Evolutionary conservation across 35 echinoderm and acorn worm genomes (phyloP).

Genomic region (Apostichopus californicus): DNA sequence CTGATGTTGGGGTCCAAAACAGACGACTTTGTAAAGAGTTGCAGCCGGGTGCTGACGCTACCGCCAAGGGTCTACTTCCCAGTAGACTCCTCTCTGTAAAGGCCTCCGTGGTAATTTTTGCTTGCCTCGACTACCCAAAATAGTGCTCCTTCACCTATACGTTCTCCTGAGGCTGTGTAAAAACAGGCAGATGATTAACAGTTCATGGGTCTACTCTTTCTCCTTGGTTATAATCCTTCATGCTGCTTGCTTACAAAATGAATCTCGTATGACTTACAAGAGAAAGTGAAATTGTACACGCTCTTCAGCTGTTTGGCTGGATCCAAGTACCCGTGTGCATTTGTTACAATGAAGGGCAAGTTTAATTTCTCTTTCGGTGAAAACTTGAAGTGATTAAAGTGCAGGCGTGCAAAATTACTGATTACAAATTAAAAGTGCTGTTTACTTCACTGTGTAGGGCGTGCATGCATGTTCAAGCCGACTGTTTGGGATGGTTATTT

Average conservation of each 20-base stretch:
- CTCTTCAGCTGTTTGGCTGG: slow-evolving; percentile 19
- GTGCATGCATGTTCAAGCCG: slow-evolving; percentile 35
- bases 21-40: slow-evolving; percentile 16
- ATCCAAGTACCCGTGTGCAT: neutral
- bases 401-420: slow-evolving; percentile 31
- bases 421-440: slow-evolving; percentile 56
- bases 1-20: slow-evolving; percentile 33
- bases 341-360: slow-evolving; percentile 29
- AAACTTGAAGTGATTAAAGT: neutral
- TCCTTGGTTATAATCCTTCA: slow-evolving; percentile 43
- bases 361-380: slow-evolving; percentile 61
- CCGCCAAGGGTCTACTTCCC: slow-evolving; percentile 49
- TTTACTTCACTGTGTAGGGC: slow-evolving; percentile 46
- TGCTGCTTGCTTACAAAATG: slow-evolving; percentile 20
- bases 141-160: slow-evolving; percentile 54
- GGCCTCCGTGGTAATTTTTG: slow-evolving; percentile 58
- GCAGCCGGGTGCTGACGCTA: slow-evolving; percentile 40
- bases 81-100: slow-evolving; percentile 58
- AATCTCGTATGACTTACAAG: slow-evolving; percentile 29
- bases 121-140: slow-evolving; percentile 58
- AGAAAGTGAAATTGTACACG: slow-evolving; percentile 56
- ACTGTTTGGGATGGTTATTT: slow-evolving; percentile 2
- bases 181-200: slow-evolving; percentile 38
- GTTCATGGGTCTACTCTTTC: slow-evolving; percentile 48
- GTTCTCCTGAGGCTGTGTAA: slow-evolving; percentile 51